phyloP scores from a whole-genome alignment of 2,888 invertebrate genomes.

The Minunthozetes semirufus region DNA sequence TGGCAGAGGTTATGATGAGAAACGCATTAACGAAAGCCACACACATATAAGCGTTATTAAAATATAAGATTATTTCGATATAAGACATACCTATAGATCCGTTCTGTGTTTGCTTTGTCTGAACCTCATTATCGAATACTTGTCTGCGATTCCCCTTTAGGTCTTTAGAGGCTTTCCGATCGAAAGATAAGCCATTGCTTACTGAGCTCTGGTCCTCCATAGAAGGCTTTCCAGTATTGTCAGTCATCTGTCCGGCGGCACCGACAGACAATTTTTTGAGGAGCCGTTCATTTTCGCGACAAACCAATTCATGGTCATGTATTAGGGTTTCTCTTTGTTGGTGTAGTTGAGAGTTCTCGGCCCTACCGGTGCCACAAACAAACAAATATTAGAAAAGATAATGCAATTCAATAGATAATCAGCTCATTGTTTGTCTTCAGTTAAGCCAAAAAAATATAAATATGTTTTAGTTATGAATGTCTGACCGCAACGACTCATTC shows the following conservation, averaged over 20 bases:
- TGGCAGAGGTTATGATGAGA: background rate
- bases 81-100: conserved; percentile 14
- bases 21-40: conserved; percentile 26
- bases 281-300: conserved; percentile 80
- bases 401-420: conserved; percentile 4
- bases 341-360: conserved; percentile 78
- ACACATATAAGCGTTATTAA: conserved; percentile 28
- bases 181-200: conserved; percentile 6
- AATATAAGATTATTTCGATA: conserved; percentile 25
- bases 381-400: background rate
- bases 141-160: conserved; percentile 14
- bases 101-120: conserved; percentile 18
- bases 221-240: conserved; percentile 10
- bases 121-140: conserved; percentile 11
- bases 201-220: conserved; percentile 4
- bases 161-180: conserved; percentile 15
- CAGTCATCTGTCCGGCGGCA: conserved; percentile 50
- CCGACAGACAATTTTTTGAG: conserved; percentile 61
- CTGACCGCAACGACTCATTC: conserved; percentile 50
- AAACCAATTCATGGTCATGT: conserved; percentile 80
- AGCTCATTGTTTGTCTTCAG: conserved; percentile 11
- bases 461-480: conserved; percentile 2
- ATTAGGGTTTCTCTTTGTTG: conserved; percentile 67
- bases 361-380: conserved; percentile 53
- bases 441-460: background rate